phyloP scores from a whole-genome alignment of 2,797 vertebrate species.

The Uromys caudimaculatus region DNA sequence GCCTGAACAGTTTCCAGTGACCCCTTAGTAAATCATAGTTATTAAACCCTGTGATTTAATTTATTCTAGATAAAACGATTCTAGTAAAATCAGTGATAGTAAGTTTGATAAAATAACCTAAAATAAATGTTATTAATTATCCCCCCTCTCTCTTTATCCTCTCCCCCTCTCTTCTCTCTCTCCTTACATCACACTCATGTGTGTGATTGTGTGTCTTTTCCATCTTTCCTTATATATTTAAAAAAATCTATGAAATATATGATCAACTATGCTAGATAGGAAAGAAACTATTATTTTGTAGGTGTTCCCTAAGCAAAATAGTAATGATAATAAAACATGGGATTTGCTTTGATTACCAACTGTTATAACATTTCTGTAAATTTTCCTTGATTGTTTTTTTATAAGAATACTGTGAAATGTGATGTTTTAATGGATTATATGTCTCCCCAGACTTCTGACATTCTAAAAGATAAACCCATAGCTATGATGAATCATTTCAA shows the following conservation, averaged over 20 bases:
- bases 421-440: background rate
- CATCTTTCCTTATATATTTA: background rate
- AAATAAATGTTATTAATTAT: background rate
- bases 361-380: background rate
- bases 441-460: background rate
- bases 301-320: background rate
- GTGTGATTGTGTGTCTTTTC: accelerated
- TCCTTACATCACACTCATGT: background rate
- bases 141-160: background rate
- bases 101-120: background rate
- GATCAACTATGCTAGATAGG: background rate
- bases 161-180: accelerated
- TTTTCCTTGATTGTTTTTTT: background rate
- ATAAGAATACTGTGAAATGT: background rate
- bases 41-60: background rate
- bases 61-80: background rate
- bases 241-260: background rate
- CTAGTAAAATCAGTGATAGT: background rate
- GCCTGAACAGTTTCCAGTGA: background rate
- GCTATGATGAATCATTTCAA: background rate
- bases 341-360: background rate
- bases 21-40: background rate
- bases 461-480: background rate
- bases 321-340: background rate
- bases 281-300: background rate